Evolutionary conservation across 2,888 invertebrate genomes (phyloP), one percentile per base, ranked within the genome.

Genomic region (Leptinotarsa peninsularis): DNA sequence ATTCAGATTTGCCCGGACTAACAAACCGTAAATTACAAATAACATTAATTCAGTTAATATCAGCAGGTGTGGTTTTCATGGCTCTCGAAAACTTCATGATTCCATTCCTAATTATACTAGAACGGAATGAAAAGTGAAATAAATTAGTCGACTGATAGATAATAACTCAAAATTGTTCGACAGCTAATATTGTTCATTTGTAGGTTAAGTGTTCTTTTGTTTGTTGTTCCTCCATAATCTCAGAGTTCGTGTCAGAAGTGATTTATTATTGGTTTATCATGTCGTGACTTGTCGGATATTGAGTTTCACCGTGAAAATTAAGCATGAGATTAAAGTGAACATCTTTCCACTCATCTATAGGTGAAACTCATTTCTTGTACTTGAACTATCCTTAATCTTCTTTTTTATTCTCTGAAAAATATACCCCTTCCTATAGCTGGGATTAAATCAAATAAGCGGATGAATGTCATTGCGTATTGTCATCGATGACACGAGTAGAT

Each of bases 161-260:
- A 63, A 63, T 63, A 63, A 63, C 33, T 63, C 43, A 63, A 63
- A 43, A 4, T 4, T 33, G 17, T 63, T 63, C 43, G 63, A 63
- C 63, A 63, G 43, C 43, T 33, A 63, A 63, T 43, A 43, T 63
- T 43, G 63, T 27, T n/a, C 33, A 63, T 63, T 63, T 43, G 63
- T 63, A 63, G 63, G 63, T 63, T 63, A 63, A 63, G 63, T 63
- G 63, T 63, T 63, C 63, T 63, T 63, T 63, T 63, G 63, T 63
- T 63, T 43, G 63, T 43, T 63, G 63, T 63, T 63, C 63, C 43
- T 33, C 63, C 63, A 43, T 63, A 63, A 63, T 63, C 63, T 63
- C 33, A 33, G 63, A 27, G n/a, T 63, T 63, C 63, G 18, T 63
- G 63, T 33, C 63, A 33, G 63, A 5, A 63, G 17, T 63, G 63